phyloP scores from a whole-genome alignment of 2,888 invertebrate species.

The Pachydiplax longipennis region DNA sequence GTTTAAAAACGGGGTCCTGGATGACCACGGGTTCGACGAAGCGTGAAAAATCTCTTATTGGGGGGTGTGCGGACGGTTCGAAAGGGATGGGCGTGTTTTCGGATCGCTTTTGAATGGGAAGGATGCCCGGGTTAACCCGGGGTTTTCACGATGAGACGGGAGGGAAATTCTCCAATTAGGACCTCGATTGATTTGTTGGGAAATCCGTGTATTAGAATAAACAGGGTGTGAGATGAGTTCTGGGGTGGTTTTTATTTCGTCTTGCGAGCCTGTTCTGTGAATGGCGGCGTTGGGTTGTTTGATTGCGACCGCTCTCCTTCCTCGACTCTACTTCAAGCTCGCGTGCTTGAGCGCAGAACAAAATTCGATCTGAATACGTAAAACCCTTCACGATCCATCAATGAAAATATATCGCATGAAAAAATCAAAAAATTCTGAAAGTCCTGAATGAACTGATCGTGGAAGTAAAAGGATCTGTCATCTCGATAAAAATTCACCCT shows the following conservation, averaged over 20 bases:
- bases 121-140: neutral
- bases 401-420: no score
- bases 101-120: neutral
- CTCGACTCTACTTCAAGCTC: no score
- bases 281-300: no score
- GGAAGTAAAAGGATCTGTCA: no score
- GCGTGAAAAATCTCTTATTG: slow-evolving; percentile 39
- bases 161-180: neutral
- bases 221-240: neutral
- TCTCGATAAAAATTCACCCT: no score
- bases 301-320: no score
- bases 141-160: neutral
- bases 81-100: neutral
- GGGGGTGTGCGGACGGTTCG: neutral
- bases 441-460: no score
- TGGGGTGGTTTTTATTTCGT: neutral
- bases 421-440: no score
- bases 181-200: neutral
- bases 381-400: no score
- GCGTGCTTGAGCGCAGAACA: no score
- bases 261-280: no score
- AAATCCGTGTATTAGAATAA: neutral
- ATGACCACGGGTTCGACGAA: slow-evolving; percentile 29
- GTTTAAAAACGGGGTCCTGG: neutral
- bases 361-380: no score